Evolutionary conservation across 1,140 invertebrate genomes (phyloP), one percentile per base, ranked within the genome.

Genomic region (Laodelphax striatellus): DNA sequence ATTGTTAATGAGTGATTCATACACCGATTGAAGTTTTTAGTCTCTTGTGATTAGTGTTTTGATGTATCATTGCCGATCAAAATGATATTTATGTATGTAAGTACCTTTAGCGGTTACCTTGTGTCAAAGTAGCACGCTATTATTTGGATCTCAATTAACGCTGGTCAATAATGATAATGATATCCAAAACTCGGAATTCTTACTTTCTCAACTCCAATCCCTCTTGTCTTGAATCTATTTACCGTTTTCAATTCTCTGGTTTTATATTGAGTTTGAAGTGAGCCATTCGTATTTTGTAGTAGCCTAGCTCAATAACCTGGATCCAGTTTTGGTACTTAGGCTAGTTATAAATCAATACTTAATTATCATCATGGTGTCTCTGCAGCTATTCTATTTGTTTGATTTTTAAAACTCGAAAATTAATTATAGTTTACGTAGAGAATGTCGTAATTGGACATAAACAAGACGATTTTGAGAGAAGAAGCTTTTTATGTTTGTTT

Each of bases 141-240:
- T 57, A 61, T 64, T 63, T 52, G 50, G 63, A 64, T 66, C 62
- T 58, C 62, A 66, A 66, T 66, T 66, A 65, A 66, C 61, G 41
- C 63, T 60, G 65, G 65, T 66, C 65, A 66, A 66, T 66, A 66
- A 62, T 66, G 63, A 65, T 66, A 62, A 60, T 62, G 55, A 57
- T 61, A 50, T 55, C 58, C 55, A 60, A 28, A 50, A 55, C 56
- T 28, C 21, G 9, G n/a, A 19, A 50, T 38, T 38, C 11, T 11
- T 38, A 38, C 34, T 38, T 38, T 9, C 34, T 38, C 34, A 38
- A 8, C 10, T 38, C 1, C 34, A 38, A n/a, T 38, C 11, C 11
- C 8, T 9, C 34, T 11, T 1, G 10, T 9, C 34, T 5, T 5
- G 1, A 38, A 11, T 38, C 34, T 38, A 38, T 13, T 38, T 11